Conservation (phyloP, 2,113 vertebrate species). For the Blennius ocellaris region DNA sequence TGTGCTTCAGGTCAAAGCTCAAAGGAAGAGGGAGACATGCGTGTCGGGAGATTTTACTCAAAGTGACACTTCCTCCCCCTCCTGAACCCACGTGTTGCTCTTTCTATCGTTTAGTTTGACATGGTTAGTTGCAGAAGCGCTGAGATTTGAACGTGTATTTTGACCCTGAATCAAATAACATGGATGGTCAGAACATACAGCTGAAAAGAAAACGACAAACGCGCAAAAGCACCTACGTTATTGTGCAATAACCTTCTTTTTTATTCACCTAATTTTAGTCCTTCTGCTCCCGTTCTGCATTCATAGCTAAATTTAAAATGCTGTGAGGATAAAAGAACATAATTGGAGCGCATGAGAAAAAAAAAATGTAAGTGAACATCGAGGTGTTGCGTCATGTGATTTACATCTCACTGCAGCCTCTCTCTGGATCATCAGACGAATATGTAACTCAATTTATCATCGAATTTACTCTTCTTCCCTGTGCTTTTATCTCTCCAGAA, state of each 20-base stretch:
- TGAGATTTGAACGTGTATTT: no score
- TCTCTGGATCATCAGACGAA: neutral
- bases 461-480: no score
- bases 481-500: neutral
- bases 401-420: neutral
- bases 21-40: conserved; percentile 7
- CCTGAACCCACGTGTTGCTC: no score
- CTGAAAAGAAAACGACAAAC: neutral
- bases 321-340: neutral
- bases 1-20: neutral
- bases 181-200: no score
- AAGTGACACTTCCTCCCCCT: no score
- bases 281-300: neutral
- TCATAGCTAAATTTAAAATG: neutral
- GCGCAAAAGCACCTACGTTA: neutral
- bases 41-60: neutral
- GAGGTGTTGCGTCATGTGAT: neutral
- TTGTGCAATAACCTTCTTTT: neutral
- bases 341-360: neutral
- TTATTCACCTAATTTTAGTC: neutral
- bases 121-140: no score
- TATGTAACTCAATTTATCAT: neutral
- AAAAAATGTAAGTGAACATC: neutral
- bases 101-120: no score
- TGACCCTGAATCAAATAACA: no score